Base-by-base conservation (phyloP, 2,797 vertebrate species). In the Erethizon dorsatum region DNA sequence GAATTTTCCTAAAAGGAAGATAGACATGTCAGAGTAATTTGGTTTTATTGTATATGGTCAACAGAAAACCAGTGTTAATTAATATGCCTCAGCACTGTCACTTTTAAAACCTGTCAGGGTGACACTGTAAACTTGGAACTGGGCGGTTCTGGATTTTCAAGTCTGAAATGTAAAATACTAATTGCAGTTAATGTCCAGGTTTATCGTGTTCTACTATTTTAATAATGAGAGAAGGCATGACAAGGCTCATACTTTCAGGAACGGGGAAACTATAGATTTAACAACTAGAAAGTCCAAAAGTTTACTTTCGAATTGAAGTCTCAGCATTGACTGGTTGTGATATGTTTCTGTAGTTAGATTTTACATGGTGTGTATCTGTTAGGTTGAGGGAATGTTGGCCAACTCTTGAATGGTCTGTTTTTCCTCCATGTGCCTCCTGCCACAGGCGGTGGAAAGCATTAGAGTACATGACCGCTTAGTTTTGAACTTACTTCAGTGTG, bases 1-100 rank as follows among this genome's bases (percentile, higher is more conserved):
- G 73, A 83, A 52, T 89, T 96, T 94, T 95, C 56, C 33, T 94
- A 63, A 71, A 85, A 96, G 88, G 90, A 90, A 88, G 26, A 22
- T 65, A 83, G 61, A 91, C 47, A 79, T 92, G 11, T 91, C 47
- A 56, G 92, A 92, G 83, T 65, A 61, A 45, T 94, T 89, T 90
- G 79, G 31, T 95, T 97, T 96, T 88, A 73, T 83, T 88, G 24
- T 94, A 18, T 94, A 18, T 87, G 10, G 96, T 94, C 91, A 84
- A 52, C 93, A 96, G 93, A 93, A 95, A 98, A 73, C 93, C 98
- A 99, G 98, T 99, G 97, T 99, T 98, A 98, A 98, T 37, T 90
- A 94, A 87, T 84, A 88, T 47, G 82, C 73, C 28, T 97, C 95
- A 91, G 98, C 98, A 97, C 98, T 88, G 97, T 85, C 93, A 91